Percentiles rank a stretch among this genome's conserved stretches.
Conservation (phyloP, 1,140 invertebrate species). For the Leptopilina boulardi region DNA sequence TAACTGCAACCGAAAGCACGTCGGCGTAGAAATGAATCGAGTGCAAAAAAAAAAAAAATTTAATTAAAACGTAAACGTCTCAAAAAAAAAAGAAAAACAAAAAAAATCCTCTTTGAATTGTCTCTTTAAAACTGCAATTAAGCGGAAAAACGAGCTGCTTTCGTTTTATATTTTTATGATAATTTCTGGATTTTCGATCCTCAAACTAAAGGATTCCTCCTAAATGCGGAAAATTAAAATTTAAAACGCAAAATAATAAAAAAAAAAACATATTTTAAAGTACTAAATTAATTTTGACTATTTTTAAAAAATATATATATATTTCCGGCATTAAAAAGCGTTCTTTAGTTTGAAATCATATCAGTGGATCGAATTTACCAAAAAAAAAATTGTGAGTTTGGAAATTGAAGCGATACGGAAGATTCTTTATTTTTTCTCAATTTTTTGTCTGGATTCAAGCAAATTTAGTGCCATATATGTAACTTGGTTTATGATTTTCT, state of each 20-base stretch:
- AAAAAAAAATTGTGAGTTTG: background rate
- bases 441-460: background rate
- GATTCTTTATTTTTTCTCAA: background rate
- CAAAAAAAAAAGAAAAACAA: conserved; percentile 43
- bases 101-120: conserved; percentile 10
- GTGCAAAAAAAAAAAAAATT: background rate
- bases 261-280: too few species aligned
- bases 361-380: too few species aligned
- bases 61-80: conserved; percentile 49
- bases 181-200: too few species aligned
- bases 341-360: too few species aligned
- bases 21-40: conserved; percentile 47
- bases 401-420: conserved; percentile 15
- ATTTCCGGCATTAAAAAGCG: too few species aligned
- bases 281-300: too few species aligned
- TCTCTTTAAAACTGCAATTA: conserved; percentile 22
- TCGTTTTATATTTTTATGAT: background rate
- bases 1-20: conserved; percentile 51
- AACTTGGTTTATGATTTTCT: background rate
- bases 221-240: too few species aligned
- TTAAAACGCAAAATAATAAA: too few species aligned
- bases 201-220: too few species aligned
- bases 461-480: conserved; percentile 22
- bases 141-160: background rate
- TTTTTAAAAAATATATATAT: too few species aligned